Evolutionary conservation across 2,888 invertebrate genomes (phyloP), one percentile per base, ranked within the genome.

Genomic region (Strigamia crassipes): DNA sequence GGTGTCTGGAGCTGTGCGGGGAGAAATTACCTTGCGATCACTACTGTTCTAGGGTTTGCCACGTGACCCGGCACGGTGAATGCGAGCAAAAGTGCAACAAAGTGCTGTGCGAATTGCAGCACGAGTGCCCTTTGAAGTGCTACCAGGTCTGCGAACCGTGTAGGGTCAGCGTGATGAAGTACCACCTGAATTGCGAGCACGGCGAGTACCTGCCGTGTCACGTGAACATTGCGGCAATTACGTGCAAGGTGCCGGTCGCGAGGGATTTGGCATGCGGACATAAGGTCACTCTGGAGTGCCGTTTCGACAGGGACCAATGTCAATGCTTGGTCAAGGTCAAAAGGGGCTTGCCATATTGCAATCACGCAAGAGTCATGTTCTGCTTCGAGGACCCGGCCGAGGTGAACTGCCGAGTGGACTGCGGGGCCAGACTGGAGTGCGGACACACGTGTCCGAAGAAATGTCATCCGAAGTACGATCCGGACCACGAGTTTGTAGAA

Each of bases 371-470:
- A 51, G 56, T 83, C 83, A 86, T 86, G 83, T 84, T 82, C 81
- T 85, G 83, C 23, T n/a, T 79, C 41, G 9, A 18, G 18, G 38
- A 77, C 78, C 51, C 56, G 8, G 8, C 0, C 6, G 42, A 38
- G 13, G n/a, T 34, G 18, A 21, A 51, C 2, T 87, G 87, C 82
- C 77, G 84, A 9, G 82, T 83, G 38, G 84, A 84, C 1, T 88
- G 89, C 83, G 73, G 31, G 13, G 85, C 86, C 46, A 41, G 56
- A 1, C 84, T 88, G 2, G 41, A 80, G 0, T 89, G 89, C 84
- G 85, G 85, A 12, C 84, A 83, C 79, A 46, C 61, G n/a, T 84
- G 84, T 56, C 79, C 51, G n/a, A 46, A 18, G 13, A 79, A 10
- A 0, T 84, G 84, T 66, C 81, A 81, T 18, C 38, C 46, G n/a